Evolutionary conservation across 2,797 vertebrate genomes (phyloP).

Genomic region (Synaphobranchus kaupii): DNA sequence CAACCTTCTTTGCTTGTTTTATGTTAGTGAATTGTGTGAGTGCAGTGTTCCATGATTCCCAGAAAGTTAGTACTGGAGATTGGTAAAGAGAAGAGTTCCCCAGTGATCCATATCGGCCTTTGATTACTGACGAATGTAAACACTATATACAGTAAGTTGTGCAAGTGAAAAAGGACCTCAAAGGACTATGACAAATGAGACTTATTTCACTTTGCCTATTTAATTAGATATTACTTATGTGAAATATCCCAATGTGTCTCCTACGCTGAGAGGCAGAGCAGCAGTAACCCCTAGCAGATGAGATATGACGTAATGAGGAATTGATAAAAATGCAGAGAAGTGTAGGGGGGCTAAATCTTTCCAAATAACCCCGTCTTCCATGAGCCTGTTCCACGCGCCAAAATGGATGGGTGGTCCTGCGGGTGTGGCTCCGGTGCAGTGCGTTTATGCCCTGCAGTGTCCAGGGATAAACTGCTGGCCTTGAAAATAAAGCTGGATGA

Average conservation of each 20-base stretch:
- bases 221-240: neutral
- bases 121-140: slow-evolving; percentile 5
- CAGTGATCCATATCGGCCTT: neutral
- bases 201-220: neutral
- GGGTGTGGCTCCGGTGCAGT: too few relatives aligned
- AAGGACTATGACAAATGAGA: too few relatives aligned
- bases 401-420: neutral
- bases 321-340: neutral
- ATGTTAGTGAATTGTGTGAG: neutral
- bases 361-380: neutral
- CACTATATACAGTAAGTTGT: neutral
- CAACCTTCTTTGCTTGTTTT: neutral
- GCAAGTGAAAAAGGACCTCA: neutral
- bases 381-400: neutral
- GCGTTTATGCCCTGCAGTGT: neutral
- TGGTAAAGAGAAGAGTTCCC: neutral
- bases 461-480: neutral
- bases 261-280: neutral
- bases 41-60: slow-evolving; percentile 22
- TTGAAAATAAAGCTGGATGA: slow-evolving; percentile 8
- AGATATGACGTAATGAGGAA: neutral
- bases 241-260: neutral
- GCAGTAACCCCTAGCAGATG: neutral
- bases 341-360: neutral
- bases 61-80: neutral